Base-by-base conservation (phyloP, 2,113 vertebrate genomes). In the Scortum barcoo region DNA sequence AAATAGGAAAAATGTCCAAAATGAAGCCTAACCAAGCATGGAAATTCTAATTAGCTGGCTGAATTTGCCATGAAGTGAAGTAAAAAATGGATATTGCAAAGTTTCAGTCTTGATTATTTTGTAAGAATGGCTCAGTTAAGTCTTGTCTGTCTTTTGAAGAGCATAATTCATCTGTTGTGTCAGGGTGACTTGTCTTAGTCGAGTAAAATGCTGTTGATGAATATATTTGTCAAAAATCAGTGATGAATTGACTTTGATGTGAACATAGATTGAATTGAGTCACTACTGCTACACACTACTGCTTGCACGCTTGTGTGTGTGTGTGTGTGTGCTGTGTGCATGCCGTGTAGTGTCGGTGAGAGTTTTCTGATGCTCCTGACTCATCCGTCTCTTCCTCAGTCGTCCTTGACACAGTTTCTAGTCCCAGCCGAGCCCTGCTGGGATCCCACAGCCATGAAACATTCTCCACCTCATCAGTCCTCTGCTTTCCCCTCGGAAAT, bases 341-440 rank as follows among this genome's bases (percentile, higher is more conserved):
- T 17, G 1, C n/a, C n/a, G n/a, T n/a, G 58, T 46, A 36, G 70
- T 8, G 50, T 40, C 19, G 40, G 44, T 19, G 51, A 28, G 62
- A 38, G 67, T 58, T 72, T 12, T 74, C 46, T 57, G 46, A 46
- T 65, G 76, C 51, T 51, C 54, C 76, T 85, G 86, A 88, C 81
- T 89, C 86, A 85, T 83, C 53, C 1, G 42, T 79, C 80, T 88
- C 62, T 76, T 80, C 62, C 76, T 65, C 65, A 48, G 33, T 87
- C 28, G 91, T 88, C 89, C 91, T 90, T 93, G 86, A 92, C 89
- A 90, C 76, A 82, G 76, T 90, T 93, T 83, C 67, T 51, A 70
- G 57, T 81, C 72, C 84, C 83, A 48, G 73, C 63, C 36, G 48
- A 71, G 81, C 30, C 84, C 89, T 86, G 76, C 72, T 91, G 82